Evolutionary conservation across 2,113 vertebrate genomes (phyloP).

Genomic region (Heterotilapia buettikoferi): DNA sequence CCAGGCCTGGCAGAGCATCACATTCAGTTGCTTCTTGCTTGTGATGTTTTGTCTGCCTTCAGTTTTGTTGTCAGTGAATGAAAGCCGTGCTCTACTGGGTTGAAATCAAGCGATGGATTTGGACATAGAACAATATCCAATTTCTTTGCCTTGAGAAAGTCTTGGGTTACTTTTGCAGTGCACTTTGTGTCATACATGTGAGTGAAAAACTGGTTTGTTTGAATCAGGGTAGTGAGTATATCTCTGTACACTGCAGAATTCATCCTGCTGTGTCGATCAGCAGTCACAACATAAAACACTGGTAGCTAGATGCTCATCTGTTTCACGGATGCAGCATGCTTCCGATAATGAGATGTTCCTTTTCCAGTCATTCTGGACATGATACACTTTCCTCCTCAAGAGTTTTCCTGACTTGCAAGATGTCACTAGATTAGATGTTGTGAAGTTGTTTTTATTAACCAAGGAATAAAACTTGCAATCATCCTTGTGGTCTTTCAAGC

Average conservation of each 20-base stretch:
- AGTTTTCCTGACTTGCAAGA: neutral
- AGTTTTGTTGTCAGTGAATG: neutral
- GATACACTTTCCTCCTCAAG: neutral
- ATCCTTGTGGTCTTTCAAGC: neutral
- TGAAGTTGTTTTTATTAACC: neutral
- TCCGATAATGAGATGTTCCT: neutral
- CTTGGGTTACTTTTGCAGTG: neutral
- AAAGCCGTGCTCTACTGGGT: neutral
- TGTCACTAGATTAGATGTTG: neutral
- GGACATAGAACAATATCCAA: neutral
- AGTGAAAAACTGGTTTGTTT: neutral
- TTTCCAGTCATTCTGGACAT: neutral
- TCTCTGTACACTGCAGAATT: neutral
- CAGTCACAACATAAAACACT: neutral
- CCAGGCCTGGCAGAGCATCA: neutral
- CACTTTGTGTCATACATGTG: neutral
- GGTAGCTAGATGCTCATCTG: neutral
- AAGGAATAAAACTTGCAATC: neutral
- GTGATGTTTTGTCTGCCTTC: neutral
- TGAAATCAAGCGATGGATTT: neutral
- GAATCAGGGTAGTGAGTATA: neutral
- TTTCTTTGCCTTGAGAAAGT: neutral
- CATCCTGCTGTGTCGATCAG: neutral
- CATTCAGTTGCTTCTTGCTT: neutral
- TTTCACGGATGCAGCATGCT: neutral